Evolutionary conservation across 2,113 vertebrate genomes (phyloP), one percentile per base, ranked within the genome.

Genomic region (Gallinago paraguaiae): DNA sequence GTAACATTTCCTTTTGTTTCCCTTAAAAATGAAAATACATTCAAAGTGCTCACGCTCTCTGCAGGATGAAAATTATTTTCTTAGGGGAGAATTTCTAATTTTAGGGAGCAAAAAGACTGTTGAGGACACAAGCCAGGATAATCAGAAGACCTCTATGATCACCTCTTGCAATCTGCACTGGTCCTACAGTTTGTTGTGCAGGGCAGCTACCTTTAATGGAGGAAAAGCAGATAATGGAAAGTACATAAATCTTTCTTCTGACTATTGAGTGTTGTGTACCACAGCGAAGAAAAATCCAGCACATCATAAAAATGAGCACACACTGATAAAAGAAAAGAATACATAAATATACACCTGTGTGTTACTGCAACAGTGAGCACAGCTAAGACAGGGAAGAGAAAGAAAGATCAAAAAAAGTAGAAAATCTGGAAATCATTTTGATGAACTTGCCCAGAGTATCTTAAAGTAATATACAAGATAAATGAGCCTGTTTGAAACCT

Each of bases 351-450:
- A 7, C 17, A 16, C 25, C 75, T 67, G 15, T 37, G n/a, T 33
- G 22, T 16, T 86, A 31, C 76, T 72, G 59, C 25, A 50, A 31
- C 1, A 17, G 24, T 39, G 16, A 91, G 33, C 46, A 22, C 10
- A 45, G 41, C 20, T 68, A 64, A 74, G 54, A 45, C 0, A 1
- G 43, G 31, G 14, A 90, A 83, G 35, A 48, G 72, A 81, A 53
- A 57, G 31, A 61, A 88, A 71, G 18, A 69, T 78, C 3, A 41
- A 51, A 46, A 82, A 69, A 82, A 56, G 18, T 10, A 17, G 65
- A 33, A 83, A 60, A 57, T 57, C n/a, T 94, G 88, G 78, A 91
- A 93, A 90, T 51, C 53, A 87, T 94, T 92, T 77, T 43, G 65
- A 90, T 70, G 37, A 86, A 86, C 59, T 83, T 78, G 27, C 64